Conservation (phyloP, 2,888 invertebrate species). For the Timandra comae region DNA sequence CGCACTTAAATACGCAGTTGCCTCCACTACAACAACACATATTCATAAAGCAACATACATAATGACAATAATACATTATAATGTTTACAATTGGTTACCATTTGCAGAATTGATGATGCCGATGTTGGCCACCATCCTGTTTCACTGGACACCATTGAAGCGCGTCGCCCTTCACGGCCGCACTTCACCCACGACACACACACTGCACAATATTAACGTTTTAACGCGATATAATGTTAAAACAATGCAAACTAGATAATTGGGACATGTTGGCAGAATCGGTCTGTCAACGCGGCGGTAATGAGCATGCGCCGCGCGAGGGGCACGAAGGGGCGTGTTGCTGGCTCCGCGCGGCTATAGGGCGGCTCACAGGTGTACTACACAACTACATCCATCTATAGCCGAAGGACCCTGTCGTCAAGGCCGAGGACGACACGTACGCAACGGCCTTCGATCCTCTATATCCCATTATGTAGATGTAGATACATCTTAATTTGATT, state of each 20-base stretch:
- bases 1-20: constrained; percentile 91
- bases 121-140: constrained; percentile 65
- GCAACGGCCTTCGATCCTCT: constrained; percentile 27
- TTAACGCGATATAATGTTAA: constrained; percentile 15
- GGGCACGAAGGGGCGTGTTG: constrained; percentile 66
- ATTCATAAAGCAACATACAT: too few species aligned
- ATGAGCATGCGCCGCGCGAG: constrained; percentile 45
- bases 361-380: constrained; percentile 42
- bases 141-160: constrained; percentile 29
- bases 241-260: constrained; percentile 43
- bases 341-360: constrained; percentile 49
- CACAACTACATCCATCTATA: constrained; percentile 17
- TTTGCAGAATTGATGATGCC: constrained; percentile 58
- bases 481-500: constrained; percentile 12
- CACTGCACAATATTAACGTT: constrained; percentile 10
- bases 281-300: constrained; percentile 50
- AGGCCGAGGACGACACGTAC: constrained; percentile 59
- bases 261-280: constrained; percentile 60
- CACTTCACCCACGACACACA: constrained; percentile 12
- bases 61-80: too few species aligned
- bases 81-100: constrained; percentile 49
- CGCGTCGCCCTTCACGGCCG: constrained; percentile 31
- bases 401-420: constrained; percentile 37
- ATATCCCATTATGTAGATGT: constrained; percentile 20
- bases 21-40: constrained; percentile 82